Evolutionary conservation across 2,888 invertebrate species (phyloP).

Genomic region (Pterobdella sp.): DNA sequence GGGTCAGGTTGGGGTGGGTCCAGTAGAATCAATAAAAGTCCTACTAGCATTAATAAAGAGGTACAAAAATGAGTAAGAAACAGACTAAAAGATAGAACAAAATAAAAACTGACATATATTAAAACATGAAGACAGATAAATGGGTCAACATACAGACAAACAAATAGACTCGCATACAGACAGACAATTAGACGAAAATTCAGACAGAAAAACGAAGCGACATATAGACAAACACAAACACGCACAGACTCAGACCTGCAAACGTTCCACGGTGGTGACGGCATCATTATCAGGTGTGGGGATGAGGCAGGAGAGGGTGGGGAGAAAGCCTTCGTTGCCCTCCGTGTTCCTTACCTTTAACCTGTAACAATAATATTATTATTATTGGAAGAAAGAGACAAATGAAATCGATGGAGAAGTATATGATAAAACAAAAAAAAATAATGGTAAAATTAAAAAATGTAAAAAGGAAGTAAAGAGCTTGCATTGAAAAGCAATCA

Average conservation of each 20-base stretch:
- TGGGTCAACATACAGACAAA: not conserved
- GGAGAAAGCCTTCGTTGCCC: slow-evolving; percentile 39
- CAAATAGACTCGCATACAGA: not conserved
- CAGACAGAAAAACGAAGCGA: not conserved
- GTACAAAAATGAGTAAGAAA: not conserved
- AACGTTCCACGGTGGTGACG: slow-evolving; percentile 38
- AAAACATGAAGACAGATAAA: not conserved
- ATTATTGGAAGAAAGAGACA: no score
- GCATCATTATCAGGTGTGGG: slow-evolving; percentile 39
- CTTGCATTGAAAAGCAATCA: no score
- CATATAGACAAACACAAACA: not conserved
- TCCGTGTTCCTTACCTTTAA: slow-evolving; percentile 34
- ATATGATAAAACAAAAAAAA: no score
- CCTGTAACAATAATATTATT: not conserved
- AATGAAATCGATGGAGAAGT: no score
- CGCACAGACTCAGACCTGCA: not conserved
- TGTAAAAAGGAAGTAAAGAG: no score
- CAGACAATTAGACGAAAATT: not conserved
- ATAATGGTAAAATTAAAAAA: no score
- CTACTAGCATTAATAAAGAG: no score
- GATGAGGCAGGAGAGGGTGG: slow-evolving; percentile 38
- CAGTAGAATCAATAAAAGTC: no score
- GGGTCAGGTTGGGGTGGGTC: no score
- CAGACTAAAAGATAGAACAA: not conserved
- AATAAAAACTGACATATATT: not conserved